Percentiles rank a stretch among this genome's conserved stretches.
Conservation (phyloP, 1,140 invertebrate genomes). For the Microplitis demolitor region DNA sequence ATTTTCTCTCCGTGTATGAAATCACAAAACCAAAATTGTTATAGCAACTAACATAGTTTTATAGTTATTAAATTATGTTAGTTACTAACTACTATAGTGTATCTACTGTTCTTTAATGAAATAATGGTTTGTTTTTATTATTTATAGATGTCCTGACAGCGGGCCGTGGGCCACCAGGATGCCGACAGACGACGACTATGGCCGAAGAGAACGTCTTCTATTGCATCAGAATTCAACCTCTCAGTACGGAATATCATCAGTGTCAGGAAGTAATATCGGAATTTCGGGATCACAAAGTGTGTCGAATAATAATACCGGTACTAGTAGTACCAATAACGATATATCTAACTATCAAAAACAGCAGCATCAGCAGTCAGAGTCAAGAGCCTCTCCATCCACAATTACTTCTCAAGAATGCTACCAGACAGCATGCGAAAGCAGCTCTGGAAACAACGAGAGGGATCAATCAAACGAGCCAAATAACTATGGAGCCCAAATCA, state of each 20-base stretch:
- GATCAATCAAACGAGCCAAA: slow-evolving; percentile 33
- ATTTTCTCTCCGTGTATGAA: too few relatives aligned
- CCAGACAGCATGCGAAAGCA: slow-evolving; percentile 18
- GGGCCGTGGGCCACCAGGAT: slow-evolving; percentile 63
- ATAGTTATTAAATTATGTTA: too few relatives aligned
- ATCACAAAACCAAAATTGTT: too few relatives aligned
- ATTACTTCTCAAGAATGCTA: slow-evolving; percentile 37
- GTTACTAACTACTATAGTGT: neutral
- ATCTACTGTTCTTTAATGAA: neutral
- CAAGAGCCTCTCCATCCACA: slow-evolving; percentile 13
- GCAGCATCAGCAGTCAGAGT: slow-evolving; percentile 31
- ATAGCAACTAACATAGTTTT: too few relatives aligned
- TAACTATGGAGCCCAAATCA: slow-evolving; percentile 37
- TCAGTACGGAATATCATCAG: slow-evolving; percentile 47
- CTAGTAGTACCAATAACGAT: neutral
- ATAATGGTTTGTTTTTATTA: neutral
- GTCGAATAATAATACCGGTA: slow-evolving; percentile 26
- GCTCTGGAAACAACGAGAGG: slow-evolving; percentile 29
- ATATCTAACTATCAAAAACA: slow-evolving; percentile 45
- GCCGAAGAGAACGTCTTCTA: slow-evolving; percentile 62
- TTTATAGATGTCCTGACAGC: slow-evolving; percentile 61
- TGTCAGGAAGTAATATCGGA: slow-evolving; percentile 40
- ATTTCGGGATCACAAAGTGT: slow-evolving; percentile 38
- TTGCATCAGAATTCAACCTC: slow-evolving; percentile 56
- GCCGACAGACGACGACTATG: slow-evolving; percentile 63